A percentile compares a stretch with the other conserved stretches of the same genome.
Conservation (phyloP, 2,888 invertebrate species). For the Diarsia brunnea region DNA sequence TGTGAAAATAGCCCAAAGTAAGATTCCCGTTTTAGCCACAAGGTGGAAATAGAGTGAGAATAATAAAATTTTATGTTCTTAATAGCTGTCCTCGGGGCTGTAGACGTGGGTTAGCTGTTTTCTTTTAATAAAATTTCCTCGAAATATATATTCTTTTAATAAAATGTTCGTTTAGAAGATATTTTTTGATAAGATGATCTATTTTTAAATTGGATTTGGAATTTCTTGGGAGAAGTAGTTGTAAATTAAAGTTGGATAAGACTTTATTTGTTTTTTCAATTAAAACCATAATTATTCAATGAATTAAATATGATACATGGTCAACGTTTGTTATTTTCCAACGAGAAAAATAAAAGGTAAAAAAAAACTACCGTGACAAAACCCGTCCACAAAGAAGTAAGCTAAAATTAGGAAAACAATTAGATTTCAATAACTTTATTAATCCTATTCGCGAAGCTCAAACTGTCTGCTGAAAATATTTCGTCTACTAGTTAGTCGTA, state of each 20-base stretch:
- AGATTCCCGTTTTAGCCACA: conserved; percentile 3
- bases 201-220: not conserved
- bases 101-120: conserved; percentile 11
- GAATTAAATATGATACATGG: not conserved
- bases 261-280: not conserved
- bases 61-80: conserved; percentile 46
- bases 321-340: not conserved
- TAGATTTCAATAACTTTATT: not conserved
- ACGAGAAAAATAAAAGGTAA: not conserved
- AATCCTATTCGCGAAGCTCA: not conserved
- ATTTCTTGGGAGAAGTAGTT: not conserved
- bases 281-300: not conserved
- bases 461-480: not conserved
- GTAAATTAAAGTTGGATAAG: not conserved
- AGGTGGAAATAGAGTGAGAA: conserved; percentile 37
- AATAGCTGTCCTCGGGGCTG: conserved; percentile 43
- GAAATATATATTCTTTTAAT: conserved; percentile 14
- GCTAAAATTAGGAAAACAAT: not conserved
- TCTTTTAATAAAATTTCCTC: conserved; percentile 21
- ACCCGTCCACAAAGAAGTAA: not conserved
- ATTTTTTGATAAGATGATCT: not conserved
- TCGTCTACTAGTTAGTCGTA: not conserved
- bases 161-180: conserved; percentile 1
- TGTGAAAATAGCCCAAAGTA: conserved; percentile 14
- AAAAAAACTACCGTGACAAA: not conserved